A percentile compares a stretch with the other conserved stretches of the same genome.
Evolutionary conservation across 2,113 vertebrate species (phyloP).

Genomic region (Pedetes capensis): DNA sequence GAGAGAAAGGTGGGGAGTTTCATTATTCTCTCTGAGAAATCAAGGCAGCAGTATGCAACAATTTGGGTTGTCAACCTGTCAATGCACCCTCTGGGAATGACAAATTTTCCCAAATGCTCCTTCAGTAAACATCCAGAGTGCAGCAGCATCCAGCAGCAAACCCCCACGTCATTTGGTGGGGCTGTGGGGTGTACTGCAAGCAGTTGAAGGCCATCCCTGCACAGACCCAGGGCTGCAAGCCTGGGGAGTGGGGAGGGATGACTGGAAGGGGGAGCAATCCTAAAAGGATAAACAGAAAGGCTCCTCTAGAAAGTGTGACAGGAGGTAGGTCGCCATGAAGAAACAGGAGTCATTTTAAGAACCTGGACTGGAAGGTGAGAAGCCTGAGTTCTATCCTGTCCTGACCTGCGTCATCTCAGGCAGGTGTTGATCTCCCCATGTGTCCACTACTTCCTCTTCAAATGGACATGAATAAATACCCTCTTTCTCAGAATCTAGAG

Average conservation of each 20-base stretch:
- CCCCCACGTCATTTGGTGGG: rapidly evolving
- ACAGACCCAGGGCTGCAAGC: not conserved
- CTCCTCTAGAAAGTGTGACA: not conserved
- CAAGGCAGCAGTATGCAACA: constrained; percentile 33
- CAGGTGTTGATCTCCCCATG: not conserved
- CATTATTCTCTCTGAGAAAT: constrained; percentile 14
- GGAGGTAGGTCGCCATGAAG: not conserved
- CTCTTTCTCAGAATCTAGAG: not conserved
- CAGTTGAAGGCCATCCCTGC: not conserved
- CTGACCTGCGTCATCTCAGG: not conserved
- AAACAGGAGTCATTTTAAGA: not conserved
- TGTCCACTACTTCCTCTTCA: not conserved
- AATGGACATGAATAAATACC: not conserved
- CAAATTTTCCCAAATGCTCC: not conserved
- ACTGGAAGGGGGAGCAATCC: not conserved
- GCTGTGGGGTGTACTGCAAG: not conserved
- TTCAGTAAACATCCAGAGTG: not conserved
- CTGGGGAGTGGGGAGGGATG: not conserved
- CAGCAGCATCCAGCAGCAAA: not conserved
- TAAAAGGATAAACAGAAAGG: not conserved
- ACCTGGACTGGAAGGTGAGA: not conserved
- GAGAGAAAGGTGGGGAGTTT: not conserved
- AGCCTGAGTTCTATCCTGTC: not conserved
- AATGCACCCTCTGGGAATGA: not conserved
- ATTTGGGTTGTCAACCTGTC: not conserved